Base-by-base conservation (phyloP, 2,797 vertebrate species). In the Nannoperca australis region DNA sequence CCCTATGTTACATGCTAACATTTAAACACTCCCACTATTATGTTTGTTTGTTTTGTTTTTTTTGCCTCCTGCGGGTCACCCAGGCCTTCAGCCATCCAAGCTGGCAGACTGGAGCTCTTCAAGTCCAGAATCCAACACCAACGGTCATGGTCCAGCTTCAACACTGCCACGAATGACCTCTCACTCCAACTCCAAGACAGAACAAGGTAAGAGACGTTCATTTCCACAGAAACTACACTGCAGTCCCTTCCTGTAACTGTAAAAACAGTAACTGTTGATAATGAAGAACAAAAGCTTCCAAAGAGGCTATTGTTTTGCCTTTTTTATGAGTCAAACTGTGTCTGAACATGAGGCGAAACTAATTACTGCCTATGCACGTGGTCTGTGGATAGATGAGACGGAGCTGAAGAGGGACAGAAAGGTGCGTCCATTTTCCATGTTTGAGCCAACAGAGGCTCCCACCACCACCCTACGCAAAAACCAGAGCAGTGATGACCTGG, bases 401-500 rank as follows among this genome's bases (percentile, higher is more conserved):
- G 97, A 98, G 56, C 89, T 93, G 4, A 93, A 96, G 84, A 95
- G 96, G 66, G 97, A 99, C 89, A 96, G 95, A 82, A 98, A 97
- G 73, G 95, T 95, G 1, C 97, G 98, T 8, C 98, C 98, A 0
- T 95, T 96, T 79, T 99, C 98, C 0, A 99, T 99, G 98, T 97
- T 99, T 70, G 98, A 99, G 84, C 92, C 97, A 0, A 94, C 95
- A 0, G 98, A 98, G 18, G 82, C 79, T 10, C 85, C 94, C 5
- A 67, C 96, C 1, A 91, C 96, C 34, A 88, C 94, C 0, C 94
- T 99, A 69, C 94, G 97, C 66, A 99, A 99, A 73, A 99, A 99
- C 92, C 98, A 98, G 95, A 99, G 98, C 94, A 99, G 97, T 0
- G 98, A 99, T 77, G 97, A 99, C 83, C 96, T 99, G 51, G 91